phyloP scores from a whole-genome alignment of 2,888 invertebrate genomes.

The Oscheius sp. region DNA sequence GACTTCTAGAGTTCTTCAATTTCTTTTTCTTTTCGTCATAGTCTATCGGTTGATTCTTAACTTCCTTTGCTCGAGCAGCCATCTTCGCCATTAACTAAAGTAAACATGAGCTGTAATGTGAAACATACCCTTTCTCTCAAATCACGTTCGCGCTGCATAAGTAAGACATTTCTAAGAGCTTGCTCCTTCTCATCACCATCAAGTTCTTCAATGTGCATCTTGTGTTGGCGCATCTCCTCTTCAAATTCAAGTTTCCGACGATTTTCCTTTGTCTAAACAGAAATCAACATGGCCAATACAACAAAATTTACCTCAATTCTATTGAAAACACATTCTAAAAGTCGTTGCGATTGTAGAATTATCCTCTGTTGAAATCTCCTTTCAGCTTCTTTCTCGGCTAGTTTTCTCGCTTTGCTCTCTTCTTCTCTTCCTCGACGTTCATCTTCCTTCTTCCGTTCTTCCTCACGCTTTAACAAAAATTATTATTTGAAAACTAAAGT shows the following conservation, averaged over 20 bases:
- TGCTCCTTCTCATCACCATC: conserved; percentile 39
- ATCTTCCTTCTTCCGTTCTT: neutral
- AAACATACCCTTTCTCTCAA: conserved; percentile 44
- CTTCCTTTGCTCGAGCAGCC: neutral
- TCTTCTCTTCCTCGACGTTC: conserved; percentile 9
- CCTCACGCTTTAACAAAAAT: conserved; percentile 24
- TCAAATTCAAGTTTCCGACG: conserved; percentile 40
- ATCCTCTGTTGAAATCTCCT: conserved; percentile 16
- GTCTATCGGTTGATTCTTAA: neutral
- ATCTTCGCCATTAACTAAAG: conserved; percentile 9
- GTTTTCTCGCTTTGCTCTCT: conserved; percentile 32
- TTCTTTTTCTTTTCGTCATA: neutral
- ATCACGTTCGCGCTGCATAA: conserved; percentile 44
- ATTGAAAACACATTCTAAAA: conserved; percentile 49
- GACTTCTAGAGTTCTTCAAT: neutral
- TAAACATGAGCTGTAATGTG: neutral
- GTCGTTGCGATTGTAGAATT: conserved; percentile 42
- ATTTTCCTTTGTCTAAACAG: conserved; percentile 33
- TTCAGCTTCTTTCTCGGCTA: conserved; percentile 35
- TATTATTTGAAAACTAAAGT: neutral
- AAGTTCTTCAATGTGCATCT: conserved; percentile 20
- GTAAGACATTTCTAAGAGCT: conserved; percentile 41
- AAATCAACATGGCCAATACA: neutral
- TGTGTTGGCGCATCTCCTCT: conserved; percentile 36
- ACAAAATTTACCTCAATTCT: conserved; percentile 44